These are phyloP conservation scores for Helicoverpa zea DNA, from an alignment of 1,140 invertebrate genomes.

Conservation along the genomic window DNA sequence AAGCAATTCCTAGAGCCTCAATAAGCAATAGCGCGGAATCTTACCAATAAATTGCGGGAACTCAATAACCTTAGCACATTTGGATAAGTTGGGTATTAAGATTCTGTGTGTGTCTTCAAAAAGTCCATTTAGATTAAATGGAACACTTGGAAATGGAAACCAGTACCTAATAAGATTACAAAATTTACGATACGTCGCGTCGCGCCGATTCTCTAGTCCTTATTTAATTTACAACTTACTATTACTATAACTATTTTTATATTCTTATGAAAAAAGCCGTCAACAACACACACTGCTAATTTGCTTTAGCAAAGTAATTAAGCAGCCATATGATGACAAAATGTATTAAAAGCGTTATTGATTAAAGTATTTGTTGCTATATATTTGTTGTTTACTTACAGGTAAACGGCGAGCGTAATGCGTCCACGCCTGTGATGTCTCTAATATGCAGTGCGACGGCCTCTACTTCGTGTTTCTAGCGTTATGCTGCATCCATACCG, in stretches of 20 bases:
- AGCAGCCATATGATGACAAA: no score
- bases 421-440: conserved; percentile 80
- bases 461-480: conserved; percentile 82
- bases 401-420: conserved; percentile 75
- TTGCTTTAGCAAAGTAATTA: no score
- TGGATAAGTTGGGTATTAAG: conserved; percentile 28
- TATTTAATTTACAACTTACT: no score
- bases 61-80: conserved; percentile 30
- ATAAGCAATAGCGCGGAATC: conserved; percentile 36
- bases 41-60: conserved; percentile 27
- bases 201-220: no score
- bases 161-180: neutral
- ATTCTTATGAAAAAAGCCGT: no score
- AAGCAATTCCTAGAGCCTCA: conserved; percentile 1
- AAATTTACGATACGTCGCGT: neutral
- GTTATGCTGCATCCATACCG: conserved; percentile 80
- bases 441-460: conserved; percentile 82
- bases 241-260: no score
- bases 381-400: conserved; percentile 55
- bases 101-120: conserved; percentile 7
- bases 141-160: conserved; percentile 1
- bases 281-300: no score
- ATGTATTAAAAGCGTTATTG: no score
- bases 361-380: no score
- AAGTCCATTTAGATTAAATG: conserved; percentile 22